A percentile compares a stretch with the other conserved stretches of the same genome.
These are phyloP conservation scores for Crepidodera aurea DNA, from an alignment of 2,888 invertebrate genomes.

Conservation along the genomic window DNA sequence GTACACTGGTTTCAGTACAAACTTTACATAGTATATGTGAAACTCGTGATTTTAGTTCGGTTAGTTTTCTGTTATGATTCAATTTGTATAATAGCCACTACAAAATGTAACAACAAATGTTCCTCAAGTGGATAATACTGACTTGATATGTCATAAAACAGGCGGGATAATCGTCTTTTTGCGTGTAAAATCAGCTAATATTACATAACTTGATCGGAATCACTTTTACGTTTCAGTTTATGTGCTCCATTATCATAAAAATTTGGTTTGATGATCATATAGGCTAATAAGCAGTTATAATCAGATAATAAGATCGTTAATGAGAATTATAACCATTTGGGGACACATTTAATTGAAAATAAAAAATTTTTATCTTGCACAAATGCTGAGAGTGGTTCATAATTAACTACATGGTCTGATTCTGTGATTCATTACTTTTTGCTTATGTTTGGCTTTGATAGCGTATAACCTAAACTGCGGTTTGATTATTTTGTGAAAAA, in stretches of 20 bases:
- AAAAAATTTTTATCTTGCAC: neutral
- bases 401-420: too few relatives aligned
- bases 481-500: too few relatives aligned
- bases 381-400: neutral
- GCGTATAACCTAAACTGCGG: too few relatives aligned
- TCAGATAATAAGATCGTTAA: neutral
- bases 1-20: too few relatives aligned
- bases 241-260: slow-evolving; percentile 1
- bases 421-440: too few relatives aligned
- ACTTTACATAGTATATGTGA: too few relatives aligned
- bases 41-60: too few relatives aligned
- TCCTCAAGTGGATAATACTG: too few relatives aligned
- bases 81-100: too few relatives aligned
- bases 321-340: neutral
- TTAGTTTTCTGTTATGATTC: too few relatives aligned
- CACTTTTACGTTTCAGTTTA: slow-evolving; percentile 17
- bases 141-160: slow-evolving; percentile 4
- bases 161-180: slow-evolving; percentile 5
- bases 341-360: slow-evolving; percentile 2
- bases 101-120: too few relatives aligned
- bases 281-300: slow-evolving; percentile 3
- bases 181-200: slow-evolving; percentile 13
- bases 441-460: too few relatives aligned
- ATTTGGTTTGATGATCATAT: slow-evolving; percentile 9
- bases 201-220: slow-evolving; percentile 15